Evolutionary conservation across 2,113 vertebrate genomes (phyloP), one percentile per base, ranked within the genome.

Genomic region (Donacobius atricapilla): DNA sequence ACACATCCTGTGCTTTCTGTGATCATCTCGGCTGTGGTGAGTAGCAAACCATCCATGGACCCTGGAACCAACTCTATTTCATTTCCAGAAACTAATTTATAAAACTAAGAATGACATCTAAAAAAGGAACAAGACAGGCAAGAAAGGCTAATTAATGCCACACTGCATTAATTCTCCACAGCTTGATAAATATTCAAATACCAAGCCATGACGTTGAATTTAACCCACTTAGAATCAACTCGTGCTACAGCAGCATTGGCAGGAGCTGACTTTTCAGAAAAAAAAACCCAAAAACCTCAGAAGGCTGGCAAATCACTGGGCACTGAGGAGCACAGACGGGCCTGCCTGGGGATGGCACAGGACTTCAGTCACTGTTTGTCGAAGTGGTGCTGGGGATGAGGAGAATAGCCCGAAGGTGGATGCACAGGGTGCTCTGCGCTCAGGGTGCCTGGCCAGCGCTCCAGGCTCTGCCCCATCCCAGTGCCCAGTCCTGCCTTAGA

Each of bases 111-210:
- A 95, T 92, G 97, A 97, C 97, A 97, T 95, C 91, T 94, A 91
- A 95, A 97, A 97, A 94, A 95, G 93, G 96, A 95, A 96, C 87
- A 80, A 85, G 96, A 95, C 96, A 96, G 97, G 93, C 94, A 97
- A 97, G 96, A 92, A 96, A 96, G 95, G 94, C 96, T 97, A 98
- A 98, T 98, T 97, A 97, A 96, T 96, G 96, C 97, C 94, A 97
- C 71, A 80, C 90, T 87, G 96, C 96, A 96, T 98, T 97, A 97
- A 97, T 71, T 97, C 97, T 97, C 96, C 70, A 68, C 91, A 89
- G 97, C 77, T 81, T 93, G 93, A 96, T 94, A 97, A 97, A 97
- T 96, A 98, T 95, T 96, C 94, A 98, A 97, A 94, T 89, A 93
- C 91, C 75, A 90, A 2, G 11, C 66, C 90, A 81, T 2, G 61